These are phyloP conservation scores for Plectus sambesii DNA, from an alignment of 1,140 invertebrate genomes.

Conservation along the genomic window DNA sequence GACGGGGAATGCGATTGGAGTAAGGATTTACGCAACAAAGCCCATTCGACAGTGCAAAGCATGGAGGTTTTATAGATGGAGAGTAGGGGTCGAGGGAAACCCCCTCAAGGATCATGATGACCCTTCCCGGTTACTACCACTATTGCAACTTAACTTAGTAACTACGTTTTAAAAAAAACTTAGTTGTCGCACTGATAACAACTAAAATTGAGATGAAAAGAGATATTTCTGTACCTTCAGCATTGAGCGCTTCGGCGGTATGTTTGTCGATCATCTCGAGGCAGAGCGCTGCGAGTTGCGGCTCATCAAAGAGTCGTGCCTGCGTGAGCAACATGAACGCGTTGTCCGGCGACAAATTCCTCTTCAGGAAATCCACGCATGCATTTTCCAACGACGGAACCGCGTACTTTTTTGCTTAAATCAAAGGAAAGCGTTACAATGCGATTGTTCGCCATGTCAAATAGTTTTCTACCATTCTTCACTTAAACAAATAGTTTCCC, in stretches of 20 bases:
- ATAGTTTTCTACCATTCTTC: constrained; percentile 1
- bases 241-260: constrained; percentile 64
- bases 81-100: too few species aligned
- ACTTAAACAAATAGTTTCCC: neutral
- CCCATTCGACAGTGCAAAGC: too few species aligned
- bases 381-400: constrained; percentile 67
- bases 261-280: constrained; percentile 74
- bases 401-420: constrained; percentile 67
- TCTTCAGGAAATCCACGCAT: constrained; percentile 71
- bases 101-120: too few species aligned
- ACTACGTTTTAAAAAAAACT: neutral
- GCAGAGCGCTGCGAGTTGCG: constrained; percentile 63
- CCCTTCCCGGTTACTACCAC: too few species aligned
- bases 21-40: too few species aligned
- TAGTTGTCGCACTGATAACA: too few species aligned
- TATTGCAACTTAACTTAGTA: too few species aligned
- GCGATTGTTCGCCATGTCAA: too few species aligned
- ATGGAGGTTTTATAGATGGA: too few species aligned
- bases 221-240: too few species aligned
- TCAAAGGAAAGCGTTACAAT: constrained; percentile 1
- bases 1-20: neutral
- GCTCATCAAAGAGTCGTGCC: constrained; percentile 69
- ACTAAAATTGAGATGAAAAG: too few species aligned
- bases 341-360: constrained; percentile 67
- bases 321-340: constrained; percentile 67